Evolutionary conservation across 2,888 invertebrate species (phyloP).

Genomic region (Oligia fasciuncula): DNA sequence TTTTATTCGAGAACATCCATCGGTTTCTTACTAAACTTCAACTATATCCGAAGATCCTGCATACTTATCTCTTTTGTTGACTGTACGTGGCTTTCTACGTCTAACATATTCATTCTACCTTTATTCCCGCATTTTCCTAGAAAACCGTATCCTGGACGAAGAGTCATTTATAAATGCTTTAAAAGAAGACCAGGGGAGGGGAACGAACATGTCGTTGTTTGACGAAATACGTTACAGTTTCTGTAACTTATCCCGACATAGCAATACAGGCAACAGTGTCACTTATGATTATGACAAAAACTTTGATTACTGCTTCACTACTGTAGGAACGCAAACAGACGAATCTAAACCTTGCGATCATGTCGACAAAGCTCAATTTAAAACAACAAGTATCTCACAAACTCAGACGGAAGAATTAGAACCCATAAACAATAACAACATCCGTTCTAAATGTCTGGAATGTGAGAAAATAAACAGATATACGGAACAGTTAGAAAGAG

Average conservation of each 20-base stretch:
- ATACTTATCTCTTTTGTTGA: too few species aligned
- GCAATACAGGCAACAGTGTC: slow-evolving; percentile 67
- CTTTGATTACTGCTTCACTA: slow-evolving; percentile 60
- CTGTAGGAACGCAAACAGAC: slow-evolving; percentile 64
- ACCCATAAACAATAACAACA: slow-evolving; percentile 68
- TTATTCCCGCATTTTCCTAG: slow-evolving; percentile 69
- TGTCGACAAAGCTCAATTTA: slow-evolving; percentile 37
- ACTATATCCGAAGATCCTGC: too few species aligned
- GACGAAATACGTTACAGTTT: slow-evolving; percentile 86
- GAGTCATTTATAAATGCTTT: slow-evolving; percentile 82
- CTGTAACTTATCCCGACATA: slow-evolving; percentile 76
- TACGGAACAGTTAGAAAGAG: slow-evolving; percentile 74
- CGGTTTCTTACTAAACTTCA: too few species aligned
- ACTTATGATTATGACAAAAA: slow-evolving; percentile 54
- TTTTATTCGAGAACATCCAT: too few species aligned
- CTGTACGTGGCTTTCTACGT: neutral
- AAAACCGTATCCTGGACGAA: slow-evolving; percentile 82
- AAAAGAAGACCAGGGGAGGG: slow-evolving; percentile 81
- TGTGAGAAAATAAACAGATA: slow-evolving; percentile 74
- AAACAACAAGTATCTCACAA: slow-evolving; percentile 22
- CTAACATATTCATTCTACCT: slow-evolving; percentile 40
- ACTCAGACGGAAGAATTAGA: slow-evolving; percentile 70
- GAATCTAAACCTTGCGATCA: slow-evolving; percentile 40
- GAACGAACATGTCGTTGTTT: slow-evolving; percentile 83
- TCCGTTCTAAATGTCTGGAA: slow-evolving; percentile 72